Evolutionary conservation across 2,888 invertebrate genomes (phyloP).

Genomic region (Leptinotarsa tumamoca): DNA sequence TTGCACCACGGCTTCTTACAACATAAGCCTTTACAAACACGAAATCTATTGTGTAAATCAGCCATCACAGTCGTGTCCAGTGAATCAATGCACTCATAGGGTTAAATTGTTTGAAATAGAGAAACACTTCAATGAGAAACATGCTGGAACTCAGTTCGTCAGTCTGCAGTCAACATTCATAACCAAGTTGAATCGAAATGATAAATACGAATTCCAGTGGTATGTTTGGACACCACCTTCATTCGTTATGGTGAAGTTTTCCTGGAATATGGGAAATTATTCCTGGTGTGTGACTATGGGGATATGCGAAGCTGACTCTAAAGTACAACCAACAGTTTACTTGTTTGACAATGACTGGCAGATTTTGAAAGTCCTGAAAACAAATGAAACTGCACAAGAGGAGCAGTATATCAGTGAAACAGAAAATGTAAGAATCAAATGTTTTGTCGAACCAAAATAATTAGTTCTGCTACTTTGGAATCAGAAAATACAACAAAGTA

Average conservation of each 20-base stretch:
- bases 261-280: not conserved
- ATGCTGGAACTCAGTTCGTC: not conserved
- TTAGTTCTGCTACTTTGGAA: no score
- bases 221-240: not conserved
- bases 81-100: not conserved
- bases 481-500: no score
- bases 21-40: not conserved
- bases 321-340: not conserved
- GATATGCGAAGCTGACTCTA: not conserved
- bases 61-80: not conserved
- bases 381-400: not conserved
- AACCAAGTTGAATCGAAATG: not conserved
- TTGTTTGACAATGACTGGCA: conserved; percentile 5
- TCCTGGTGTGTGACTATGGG: not conserved
- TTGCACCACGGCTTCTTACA: not conserved
- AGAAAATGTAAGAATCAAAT: not conserved
- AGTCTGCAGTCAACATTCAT: not conserved
- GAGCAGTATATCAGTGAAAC: not conserved
- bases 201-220: not conserved
- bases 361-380: not conserved
- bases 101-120: not conserved
- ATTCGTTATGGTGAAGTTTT: not conserved
- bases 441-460: not conserved
- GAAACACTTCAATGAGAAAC: not conserved
- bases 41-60: not conserved